A percentile compares a stretch with the other conserved stretches of the same genome.
These are phyloP conservation scores for Halichoeres trimaculatus DNA, from an alignment of 2,113 vertebrate species.

Conservation along the genomic window DNA sequence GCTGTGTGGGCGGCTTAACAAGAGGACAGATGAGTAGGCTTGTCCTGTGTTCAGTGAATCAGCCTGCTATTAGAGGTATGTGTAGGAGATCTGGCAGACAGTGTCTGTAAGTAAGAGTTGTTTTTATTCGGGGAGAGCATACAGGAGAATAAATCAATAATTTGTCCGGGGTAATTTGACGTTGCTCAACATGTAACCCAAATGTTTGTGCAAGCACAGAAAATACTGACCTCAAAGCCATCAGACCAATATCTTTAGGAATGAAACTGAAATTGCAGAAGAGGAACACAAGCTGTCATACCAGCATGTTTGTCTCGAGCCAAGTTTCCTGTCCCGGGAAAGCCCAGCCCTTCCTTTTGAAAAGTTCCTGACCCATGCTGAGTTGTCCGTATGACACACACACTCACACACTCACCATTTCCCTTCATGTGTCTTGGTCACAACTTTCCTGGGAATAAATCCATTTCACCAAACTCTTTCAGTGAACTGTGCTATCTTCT, in stretches of 20 bases:
- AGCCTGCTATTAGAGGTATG: conserved; percentile 70
- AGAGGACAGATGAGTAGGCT: conserved; percentile 70
- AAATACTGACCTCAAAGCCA: too few species aligned
- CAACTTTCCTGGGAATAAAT: conserved; percentile 2
- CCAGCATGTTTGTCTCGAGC: conserved; percentile 34
- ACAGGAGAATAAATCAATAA: not conserved
- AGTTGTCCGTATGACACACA: not conserved
- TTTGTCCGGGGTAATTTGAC: not conserved
- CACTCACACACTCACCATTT: not conserved
- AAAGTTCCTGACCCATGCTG: conserved; percentile 14
- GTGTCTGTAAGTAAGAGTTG: conserved; percentile 50
- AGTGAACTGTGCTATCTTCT: not conserved
- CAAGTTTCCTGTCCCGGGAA: conserved; percentile 69
- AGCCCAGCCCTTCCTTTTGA: conserved; percentile 65
- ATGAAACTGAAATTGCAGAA: conserved; percentile 33
- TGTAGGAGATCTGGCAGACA: conserved; percentile 68
- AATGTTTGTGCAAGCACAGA: not conserved
- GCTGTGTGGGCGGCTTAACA: conserved; percentile 62
- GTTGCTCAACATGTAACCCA: not conserved
- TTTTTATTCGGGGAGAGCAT: conserved; percentile 10
- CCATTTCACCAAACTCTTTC: conserved; percentile 17
- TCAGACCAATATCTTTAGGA: not conserved
- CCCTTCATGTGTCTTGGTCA: conserved; percentile 16
- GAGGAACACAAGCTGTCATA: conserved; percentile 39
- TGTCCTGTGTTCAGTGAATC: conserved; percentile 70